Percentiles rank a stretch among this genome's conserved stretches.
Evolutionary conservation across 2,797 vertebrate species (phyloP).

Genomic region (Petrocephalus sullivani): DNA sequence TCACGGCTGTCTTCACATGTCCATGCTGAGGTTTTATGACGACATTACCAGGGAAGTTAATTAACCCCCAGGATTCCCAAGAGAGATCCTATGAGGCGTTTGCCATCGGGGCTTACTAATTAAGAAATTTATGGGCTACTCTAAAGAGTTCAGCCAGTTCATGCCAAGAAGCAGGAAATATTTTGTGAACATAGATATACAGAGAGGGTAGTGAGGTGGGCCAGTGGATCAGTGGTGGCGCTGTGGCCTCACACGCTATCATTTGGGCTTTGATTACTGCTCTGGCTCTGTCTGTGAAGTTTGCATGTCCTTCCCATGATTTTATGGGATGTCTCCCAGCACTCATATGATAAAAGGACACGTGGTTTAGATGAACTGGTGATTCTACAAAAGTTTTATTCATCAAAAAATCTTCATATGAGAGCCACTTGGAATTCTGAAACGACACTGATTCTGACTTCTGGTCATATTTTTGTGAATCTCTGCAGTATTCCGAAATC

Average conservation of each 20-base stretch:
- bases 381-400: not conserved
- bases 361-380: not conserved
- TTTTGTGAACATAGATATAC: not conserved
- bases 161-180: constrained; percentile 23
- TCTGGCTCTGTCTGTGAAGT: not conserved
- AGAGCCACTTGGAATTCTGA: not conserved
- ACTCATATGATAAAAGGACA: not conserved
- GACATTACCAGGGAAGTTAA: constrained; percentile 52
- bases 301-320: not conserved
- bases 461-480: not conserved
- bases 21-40: constrained; percentile 58
- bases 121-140: constrained; percentile 48
- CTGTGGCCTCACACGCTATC: not conserved
- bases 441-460: not conserved
- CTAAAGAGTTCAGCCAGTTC: constrained; percentile 35
- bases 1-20: constrained; percentile 26
- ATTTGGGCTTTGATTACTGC: not conserved
- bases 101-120: constrained; percentile 37
- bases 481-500: constrained; percentile 66
- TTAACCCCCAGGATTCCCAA: constrained; percentile 56
- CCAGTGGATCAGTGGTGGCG: not conserved
- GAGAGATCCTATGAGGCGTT: constrained; percentile 50
- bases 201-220: not conserved
- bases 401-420: not conserved
- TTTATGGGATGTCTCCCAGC: not conserved